Evolutionary conservation across 2,888 invertebrate genomes (phyloP), one percentile per base, ranked within the genome.

Genomic region (Hedychridium roseum): DNA sequence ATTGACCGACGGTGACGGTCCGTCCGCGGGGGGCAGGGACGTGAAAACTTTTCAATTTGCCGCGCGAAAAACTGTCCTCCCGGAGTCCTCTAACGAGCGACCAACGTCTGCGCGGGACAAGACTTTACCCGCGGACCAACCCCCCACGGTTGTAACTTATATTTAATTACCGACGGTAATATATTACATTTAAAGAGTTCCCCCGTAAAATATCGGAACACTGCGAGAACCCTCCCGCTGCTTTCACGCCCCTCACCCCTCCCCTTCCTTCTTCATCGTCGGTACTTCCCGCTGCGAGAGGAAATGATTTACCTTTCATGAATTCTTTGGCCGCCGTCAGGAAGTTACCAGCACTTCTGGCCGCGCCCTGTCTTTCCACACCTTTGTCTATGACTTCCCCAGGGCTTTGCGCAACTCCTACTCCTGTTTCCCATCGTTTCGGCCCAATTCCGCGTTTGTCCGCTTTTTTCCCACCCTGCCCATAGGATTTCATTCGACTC

Each of bases 151-250:
- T 68, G 60, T 68, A 75, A 73, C 70, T 73, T 73, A 71, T 73
- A 74, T 73, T 74, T 74, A 74, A 76, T 76, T 74, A 74, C 70
- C 64, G 70, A 59, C 65, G 63, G 70, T 74, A 71, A 74, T 75
- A 74, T 74, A 76, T 76, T 75, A 76, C 71, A 74, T 74, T 76
- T 73, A 71, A 74, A 71, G 73, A 75, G 71, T 75, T 68, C 64
- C 60, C 62, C 61, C 63, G 64, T 76, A 70, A 75, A 75, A 76
- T 76, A 75, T 76, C 63, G 72, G 72, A 64, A 69, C 73, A 73
- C 74, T 76, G 70, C 71, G 72, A 66, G 70, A 73, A 71, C 71
- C 68, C 57, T 65, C 57, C 57, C 59, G 53, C 45, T 45, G 38
- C 54, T 57, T 50, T 52, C 54, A 42, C 54, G 52, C 42, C 46